phyloP scores from a whole-genome alignment of 2,888 invertebrate species.

The Masnerella sp. region DNA sequence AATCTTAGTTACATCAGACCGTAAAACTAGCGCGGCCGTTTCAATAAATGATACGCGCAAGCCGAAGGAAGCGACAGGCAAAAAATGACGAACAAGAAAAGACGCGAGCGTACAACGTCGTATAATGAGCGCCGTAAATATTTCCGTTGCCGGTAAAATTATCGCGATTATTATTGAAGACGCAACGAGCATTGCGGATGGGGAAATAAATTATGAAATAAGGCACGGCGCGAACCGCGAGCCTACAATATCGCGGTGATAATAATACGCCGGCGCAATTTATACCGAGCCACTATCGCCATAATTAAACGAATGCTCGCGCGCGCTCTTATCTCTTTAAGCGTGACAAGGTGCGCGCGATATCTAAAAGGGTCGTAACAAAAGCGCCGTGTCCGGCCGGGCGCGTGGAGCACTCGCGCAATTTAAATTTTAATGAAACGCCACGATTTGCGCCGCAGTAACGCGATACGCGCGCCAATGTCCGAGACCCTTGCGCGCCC shows the following conservation, averaged over 20 bases:
- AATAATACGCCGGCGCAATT: slow-evolving; percentile 53
- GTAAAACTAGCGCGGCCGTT: slow-evolving; percentile 36
- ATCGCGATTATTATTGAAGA: slow-evolving; percentile 56
- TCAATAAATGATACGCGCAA: slow-evolving; percentile 45
- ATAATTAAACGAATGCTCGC: slow-evolving; percentile 59
- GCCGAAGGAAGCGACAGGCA: no score
- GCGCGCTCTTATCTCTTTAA: slow-evolving; percentile 55
- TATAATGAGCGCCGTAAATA: slow-evolving; percentile 46
- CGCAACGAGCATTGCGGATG: slow-evolving; percentile 41
- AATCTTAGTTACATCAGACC: slow-evolving; percentile 46
- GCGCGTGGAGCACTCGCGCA: slow-evolving; percentile 55
- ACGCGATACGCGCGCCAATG: slow-evolving; percentile 47
- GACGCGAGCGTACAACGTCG: slow-evolving; percentile 23
- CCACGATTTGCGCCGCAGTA: slow-evolving; percentile 48
- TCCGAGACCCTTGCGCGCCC: no score
- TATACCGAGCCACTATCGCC: slow-evolving; percentile 55
- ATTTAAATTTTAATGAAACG: slow-evolving; percentile 62
- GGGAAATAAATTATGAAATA: slow-evolving; percentile 54
- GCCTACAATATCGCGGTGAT: slow-evolving; percentile 47
- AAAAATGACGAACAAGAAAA: slow-evolving; percentile 18
- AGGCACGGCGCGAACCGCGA: slow-evolving; percentile 41
- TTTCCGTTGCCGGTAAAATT: slow-evolving; percentile 38
- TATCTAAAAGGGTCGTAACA: slow-evolving; percentile 57
- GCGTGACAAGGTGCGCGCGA: slow-evolving; percentile 59
- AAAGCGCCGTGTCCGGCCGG: slow-evolving; percentile 51